These are phyloP conservation scores for Platichthys flesus DNA, from an alignment of 2,113 vertebrate genomes.

Conservation along the genomic window DNA sequence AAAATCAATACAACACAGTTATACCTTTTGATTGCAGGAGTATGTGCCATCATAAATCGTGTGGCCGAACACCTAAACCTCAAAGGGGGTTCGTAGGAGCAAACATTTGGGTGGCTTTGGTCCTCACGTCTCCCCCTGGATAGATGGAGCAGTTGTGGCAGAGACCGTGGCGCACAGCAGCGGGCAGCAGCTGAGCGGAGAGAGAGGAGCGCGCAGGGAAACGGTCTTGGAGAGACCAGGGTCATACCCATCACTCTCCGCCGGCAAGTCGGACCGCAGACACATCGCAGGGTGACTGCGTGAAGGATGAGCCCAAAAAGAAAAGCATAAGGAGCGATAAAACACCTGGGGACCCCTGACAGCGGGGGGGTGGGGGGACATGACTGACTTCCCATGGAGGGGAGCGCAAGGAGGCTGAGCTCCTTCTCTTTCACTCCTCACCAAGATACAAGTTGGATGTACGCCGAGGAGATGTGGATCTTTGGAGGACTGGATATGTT, in stretches of 20 bases:
- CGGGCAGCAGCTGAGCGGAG: constrained; percentile 55
- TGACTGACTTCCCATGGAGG: constrained; percentile 37
- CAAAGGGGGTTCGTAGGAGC: too few relatives aligned
- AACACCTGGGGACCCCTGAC: constrained; percentile 43
- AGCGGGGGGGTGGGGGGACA: constrained; percentile 15
- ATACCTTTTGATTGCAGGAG: too few relatives aligned
- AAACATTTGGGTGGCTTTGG: constrained; percentile 2
- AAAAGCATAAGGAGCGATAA: constrained; percentile 25
- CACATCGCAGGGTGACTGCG: constrained; percentile 26
- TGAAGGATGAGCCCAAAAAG: constrained; percentile 13
- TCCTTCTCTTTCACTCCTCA: constrained; percentile 29
- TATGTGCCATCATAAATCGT: neutral
- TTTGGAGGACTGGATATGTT: neutral
- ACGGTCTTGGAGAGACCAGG: constrained; percentile 52
- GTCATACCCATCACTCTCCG: constrained; percentile 58
- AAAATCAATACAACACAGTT: too few relatives aligned
- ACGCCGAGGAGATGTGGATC: constrained; percentile 25
- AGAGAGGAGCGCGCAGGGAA: constrained; percentile 62
- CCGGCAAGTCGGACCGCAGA: constrained; percentile 32
- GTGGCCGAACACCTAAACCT: neutral
- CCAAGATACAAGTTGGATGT: constrained; percentile 58
- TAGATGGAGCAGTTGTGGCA: constrained; percentile 60
- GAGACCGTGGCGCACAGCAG: constrained; percentile 59
- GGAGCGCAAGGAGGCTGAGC: constrained; percentile 53
- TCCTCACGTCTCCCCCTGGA: constrained; percentile 27